These are phyloP conservation scores for Doryteuthis pealeii DNA, from an alignment of 1,140 invertebrate species.

Conservation along the genomic window DNA sequence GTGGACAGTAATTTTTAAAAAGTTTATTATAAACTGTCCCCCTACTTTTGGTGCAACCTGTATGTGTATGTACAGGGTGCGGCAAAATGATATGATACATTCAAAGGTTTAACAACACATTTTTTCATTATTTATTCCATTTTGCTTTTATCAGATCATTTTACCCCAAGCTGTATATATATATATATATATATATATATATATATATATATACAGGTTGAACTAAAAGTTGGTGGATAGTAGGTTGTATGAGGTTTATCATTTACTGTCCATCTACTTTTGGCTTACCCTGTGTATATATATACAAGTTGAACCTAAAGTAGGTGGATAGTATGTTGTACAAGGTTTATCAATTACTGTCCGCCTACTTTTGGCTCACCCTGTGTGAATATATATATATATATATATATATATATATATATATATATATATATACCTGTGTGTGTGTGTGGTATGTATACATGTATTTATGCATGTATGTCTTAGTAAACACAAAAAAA, in stretches of 20 bases:
- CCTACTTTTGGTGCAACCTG: background rate
- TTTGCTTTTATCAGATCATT: background rate
- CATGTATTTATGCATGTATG: background rate
- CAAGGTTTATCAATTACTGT: too few species aligned
- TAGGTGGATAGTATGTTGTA: too few species aligned
- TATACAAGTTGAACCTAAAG: too few species aligned
- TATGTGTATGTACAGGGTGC: background rate
- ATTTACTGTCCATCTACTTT: too few species aligned
- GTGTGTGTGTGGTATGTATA: too few species aligned
- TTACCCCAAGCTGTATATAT: background rate
- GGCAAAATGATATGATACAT: background rate
- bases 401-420: slow-evolving; percentile 4
- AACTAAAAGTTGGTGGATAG: background rate
- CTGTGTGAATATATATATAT: background rate
- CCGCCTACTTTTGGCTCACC: too few species aligned
- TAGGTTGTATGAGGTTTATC: background rate
- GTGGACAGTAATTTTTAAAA: background rate
- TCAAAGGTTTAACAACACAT: background rate
- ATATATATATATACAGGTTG: background rate
- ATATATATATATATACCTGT: too few species aligned
- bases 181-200: too few species aligned
- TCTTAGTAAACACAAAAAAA: background rate
- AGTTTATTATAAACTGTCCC: background rate
- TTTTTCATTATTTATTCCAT: background rate
- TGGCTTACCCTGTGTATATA: too few species aligned